Evolutionary conservation across 1,140 invertebrate species (phyloP).

Genomic region (Drosophila setifemur): DNA sequence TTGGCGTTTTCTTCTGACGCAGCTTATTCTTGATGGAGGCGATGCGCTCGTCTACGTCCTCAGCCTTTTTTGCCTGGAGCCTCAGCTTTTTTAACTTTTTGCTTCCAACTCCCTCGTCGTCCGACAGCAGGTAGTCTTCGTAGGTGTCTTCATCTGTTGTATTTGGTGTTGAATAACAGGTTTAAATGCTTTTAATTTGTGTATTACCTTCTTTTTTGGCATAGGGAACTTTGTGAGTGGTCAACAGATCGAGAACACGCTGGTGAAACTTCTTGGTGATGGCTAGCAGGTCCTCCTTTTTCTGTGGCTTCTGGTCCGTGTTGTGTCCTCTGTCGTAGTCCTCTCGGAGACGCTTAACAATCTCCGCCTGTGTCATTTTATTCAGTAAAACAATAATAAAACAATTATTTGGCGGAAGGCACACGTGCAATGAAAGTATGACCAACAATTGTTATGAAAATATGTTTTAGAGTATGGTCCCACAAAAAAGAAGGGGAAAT

Average conservation of each 20-base stretch:
- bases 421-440: conserved; percentile 41
- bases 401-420: conserved; percentile 8
- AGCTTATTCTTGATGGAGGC: conserved; percentile 79
- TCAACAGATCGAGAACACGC: conserved; percentile 38
- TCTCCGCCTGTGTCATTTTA: conserved; percentile 22
- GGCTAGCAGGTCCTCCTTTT: conserved; percentile 7
- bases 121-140: conserved; percentile 70
- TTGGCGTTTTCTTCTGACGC: conserved; percentile 71
- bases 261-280: conserved; percentile 9
- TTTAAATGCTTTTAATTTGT: no score
- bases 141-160: conserved; percentile 59
- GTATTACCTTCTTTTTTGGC: conserved; percentile 51
- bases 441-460: background rate
- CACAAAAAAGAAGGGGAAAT: no score
- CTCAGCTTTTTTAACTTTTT: conserved; percentile 32
- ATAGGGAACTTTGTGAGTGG: conserved; percentile 53
- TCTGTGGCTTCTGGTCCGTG: background rate
- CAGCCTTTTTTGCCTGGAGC: background rate
- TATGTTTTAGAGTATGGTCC: background rate
- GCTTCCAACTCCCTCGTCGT: conserved; percentile 27
- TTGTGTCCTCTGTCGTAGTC: conserved; percentile 22
- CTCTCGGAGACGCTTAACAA: conserved; percentile 25
- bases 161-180: no score
- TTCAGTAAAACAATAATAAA: conserved; percentile 3
- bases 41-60: conserved; percentile 70